These are phyloP conservation scores for Callocephalon fimbriatum DNA, from an alignment of 2,113 vertebrate genomes.

Conservation along the genomic window DNA sequence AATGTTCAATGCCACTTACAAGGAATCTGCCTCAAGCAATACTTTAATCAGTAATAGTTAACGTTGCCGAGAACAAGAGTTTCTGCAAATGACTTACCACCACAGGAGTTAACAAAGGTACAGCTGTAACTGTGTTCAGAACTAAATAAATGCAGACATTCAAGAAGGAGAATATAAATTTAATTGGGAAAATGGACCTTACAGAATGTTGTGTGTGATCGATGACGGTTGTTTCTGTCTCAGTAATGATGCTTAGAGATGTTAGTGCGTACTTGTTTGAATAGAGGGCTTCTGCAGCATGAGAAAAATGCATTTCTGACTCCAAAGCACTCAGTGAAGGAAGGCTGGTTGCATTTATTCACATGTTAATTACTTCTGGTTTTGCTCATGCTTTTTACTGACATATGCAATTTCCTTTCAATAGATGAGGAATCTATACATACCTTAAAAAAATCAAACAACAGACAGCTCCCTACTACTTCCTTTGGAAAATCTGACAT, in stretches of 20 bases:
- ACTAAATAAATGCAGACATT: background rate
- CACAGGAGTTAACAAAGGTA: background rate
- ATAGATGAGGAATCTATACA: background rate
- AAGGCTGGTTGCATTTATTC: background rate
- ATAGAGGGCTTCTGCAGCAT: background rate
- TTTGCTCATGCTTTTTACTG: background rate
- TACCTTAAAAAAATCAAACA: background rate
- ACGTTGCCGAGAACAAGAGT: background rate
- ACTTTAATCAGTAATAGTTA: background rate
- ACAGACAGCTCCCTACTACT: background rate
- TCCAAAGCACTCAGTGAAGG: background rate
- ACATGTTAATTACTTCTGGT: background rate
- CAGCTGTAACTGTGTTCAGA: background rate
- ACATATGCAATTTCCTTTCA: background rate
- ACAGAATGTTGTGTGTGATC: background rate
- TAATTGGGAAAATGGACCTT: background rate
- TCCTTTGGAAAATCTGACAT: background rate
- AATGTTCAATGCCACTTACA: conserved; percentile 34
- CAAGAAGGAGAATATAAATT: background rate
- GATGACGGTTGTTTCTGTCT: background rate
- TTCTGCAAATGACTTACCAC: conserved; percentile 1
- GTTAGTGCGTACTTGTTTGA: background rate
- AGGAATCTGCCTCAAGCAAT: conserved; percentile 8
- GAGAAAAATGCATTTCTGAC: background rate
- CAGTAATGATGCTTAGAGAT: background rate